These are phyloP conservation scores for Aplysia californica DNA, from an alignment of 1,140 invertebrate species.

Conservation along the genomic window DNA sequence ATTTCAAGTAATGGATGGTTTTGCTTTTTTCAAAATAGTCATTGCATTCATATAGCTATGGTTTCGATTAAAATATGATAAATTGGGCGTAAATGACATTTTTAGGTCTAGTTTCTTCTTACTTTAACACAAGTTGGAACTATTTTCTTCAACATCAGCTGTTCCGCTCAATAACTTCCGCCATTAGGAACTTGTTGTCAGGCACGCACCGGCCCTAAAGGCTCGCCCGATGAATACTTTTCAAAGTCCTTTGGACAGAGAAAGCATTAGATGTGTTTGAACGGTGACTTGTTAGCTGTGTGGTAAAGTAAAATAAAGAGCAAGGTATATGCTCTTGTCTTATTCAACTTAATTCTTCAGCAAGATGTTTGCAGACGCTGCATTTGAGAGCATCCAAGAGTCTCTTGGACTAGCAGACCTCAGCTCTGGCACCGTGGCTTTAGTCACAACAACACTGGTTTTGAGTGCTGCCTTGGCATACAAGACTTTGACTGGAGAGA, in stretches of 20 bases:
- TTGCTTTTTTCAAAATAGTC: too few relatives aligned
- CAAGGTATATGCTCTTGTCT: not conserved
- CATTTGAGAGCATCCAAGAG: slow-evolving; percentile 17
- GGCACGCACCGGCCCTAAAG: not conserved
- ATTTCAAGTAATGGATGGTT: too few relatives aligned
- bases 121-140: too few relatives aligned
- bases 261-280: not conserved
- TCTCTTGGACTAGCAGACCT: slow-evolving; percentile 6
- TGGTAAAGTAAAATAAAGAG: not conserved
- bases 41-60: too few relatives aligned
- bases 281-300: not conserved
- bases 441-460: slow-evolving; percentile 29
- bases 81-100: too few relatives aligned
- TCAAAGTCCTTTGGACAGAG: not conserved
- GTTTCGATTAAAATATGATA: too few relatives aligned
- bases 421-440: slow-evolving; percentile 18
- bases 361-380: slow-evolving; percentile 13
- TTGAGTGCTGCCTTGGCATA: slow-evolving; percentile 25
- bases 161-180: too few relatives aligned
- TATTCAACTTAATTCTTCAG: not conserved
- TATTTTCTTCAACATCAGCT: too few relatives aligned
- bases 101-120: too few relatives aligned
- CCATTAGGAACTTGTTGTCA: not conserved
- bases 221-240: not conserved
- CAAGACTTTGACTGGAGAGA: slow-evolving; percentile 8